A percentile compares a stretch with the other conserved stretches of the same genome.
Evolutionary conservation across 1,140 invertebrate genomes (phyloP).

Genomic region (Hypothenemus hampei): DNA sequence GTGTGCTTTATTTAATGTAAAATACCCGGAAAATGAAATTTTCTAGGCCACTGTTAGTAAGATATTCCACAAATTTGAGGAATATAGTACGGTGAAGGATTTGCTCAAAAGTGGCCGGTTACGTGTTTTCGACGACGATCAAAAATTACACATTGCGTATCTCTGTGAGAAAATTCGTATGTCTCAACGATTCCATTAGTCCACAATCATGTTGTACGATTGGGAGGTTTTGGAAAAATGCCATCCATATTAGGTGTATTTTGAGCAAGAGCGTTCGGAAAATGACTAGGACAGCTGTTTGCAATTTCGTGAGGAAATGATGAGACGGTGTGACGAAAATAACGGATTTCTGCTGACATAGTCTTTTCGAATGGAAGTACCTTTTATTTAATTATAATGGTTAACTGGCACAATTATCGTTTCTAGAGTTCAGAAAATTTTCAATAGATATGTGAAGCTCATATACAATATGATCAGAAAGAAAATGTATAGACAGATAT

Average conservation of each 20-base stretch:
- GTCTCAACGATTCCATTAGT: constrained; percentile 1
- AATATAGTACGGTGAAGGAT: constrained; percentile 6
- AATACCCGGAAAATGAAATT: constrained; percentile 10
- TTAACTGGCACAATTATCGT: too few species aligned
- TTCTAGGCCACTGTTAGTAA: constrained; percentile 6
- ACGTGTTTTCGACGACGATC: constrained; percentile 1
- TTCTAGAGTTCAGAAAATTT: too few species aligned
- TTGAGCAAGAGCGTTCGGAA: constrained; percentile 4
- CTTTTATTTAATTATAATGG: constrained; percentile 9
- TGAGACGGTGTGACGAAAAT: constrained; percentile 5
- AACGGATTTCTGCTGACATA: constrained; percentile 2
- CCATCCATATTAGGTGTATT: constrained; percentile 8
- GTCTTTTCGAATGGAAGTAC: constrained; percentile 1
- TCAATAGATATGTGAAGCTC: too few species aligned
- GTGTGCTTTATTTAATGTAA: constrained; percentile 7
- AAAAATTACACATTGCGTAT: constrained; percentile 15
- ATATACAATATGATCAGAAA: too few species aligned
- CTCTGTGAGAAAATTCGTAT: constrained; percentile 1
- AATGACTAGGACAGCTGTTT: constrained; percentile 4
- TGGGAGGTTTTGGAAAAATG: constrained; percentile 1
- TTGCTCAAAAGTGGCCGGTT: too few species aligned
- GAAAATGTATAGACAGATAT: constrained; percentile 10
- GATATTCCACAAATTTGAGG: constrained; percentile 19
- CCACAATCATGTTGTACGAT: background rate
- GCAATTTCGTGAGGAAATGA: background rate